phyloP scores from a whole-genome alignment of 2,113 vertebrate species.

The Notothenia coriiceps region DNA sequence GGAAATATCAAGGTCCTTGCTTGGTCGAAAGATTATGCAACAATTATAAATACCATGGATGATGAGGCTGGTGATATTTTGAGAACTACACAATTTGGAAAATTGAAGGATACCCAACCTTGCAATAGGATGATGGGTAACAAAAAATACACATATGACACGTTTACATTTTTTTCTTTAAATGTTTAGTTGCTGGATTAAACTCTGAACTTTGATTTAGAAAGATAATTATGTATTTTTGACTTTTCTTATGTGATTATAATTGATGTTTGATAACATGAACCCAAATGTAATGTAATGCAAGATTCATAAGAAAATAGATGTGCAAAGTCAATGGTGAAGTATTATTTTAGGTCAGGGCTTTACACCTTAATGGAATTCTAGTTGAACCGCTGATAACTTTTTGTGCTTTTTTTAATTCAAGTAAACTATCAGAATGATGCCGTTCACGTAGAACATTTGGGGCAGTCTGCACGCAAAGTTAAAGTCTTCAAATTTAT shows the following conservation, averaged over 20 bases:
- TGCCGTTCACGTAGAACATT: neutral
- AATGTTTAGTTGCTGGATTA: neutral
- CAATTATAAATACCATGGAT: neutral
- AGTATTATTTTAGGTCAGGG: neutral
- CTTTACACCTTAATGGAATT: neutral
- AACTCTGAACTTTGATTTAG: neutral
- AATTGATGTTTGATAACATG: neutral
- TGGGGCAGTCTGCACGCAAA: neutral
- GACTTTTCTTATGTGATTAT: neutral
- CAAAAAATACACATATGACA: neutral
- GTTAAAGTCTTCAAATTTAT: conserved; percentile 1
- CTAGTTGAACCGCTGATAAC: neutral
- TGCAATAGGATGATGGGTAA: neutral
- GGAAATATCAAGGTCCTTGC: neutral
- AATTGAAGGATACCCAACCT: neutral
- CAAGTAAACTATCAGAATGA: neutral
- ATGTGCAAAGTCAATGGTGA: neutral
- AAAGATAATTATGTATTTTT: neutral
- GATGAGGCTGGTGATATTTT: neutral
- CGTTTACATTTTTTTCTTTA: neutral
- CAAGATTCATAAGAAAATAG: neutral
- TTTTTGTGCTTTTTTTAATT: neutral
- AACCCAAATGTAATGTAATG: neutral
- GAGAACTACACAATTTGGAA: neutral
- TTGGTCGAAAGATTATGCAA: neutral